Conservation (phyloP, 1,140 invertebrate species). For the Eurosta solidaginis region DNA sequence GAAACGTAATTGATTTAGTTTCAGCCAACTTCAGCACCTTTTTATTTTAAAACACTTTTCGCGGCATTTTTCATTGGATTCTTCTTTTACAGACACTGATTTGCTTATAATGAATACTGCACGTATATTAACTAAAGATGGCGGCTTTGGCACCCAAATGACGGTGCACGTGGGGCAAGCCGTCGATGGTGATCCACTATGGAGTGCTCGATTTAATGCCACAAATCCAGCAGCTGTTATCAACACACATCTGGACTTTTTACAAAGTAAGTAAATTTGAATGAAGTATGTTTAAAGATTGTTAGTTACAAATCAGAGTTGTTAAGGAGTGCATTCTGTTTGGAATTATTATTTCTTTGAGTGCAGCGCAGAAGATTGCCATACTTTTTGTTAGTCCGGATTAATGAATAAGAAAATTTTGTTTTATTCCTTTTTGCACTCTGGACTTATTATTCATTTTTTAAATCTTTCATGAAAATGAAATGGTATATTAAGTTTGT, state of each 20-base stretch:
- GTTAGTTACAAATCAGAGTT: no score
- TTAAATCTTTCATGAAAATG: no score
- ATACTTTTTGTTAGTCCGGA: no score
- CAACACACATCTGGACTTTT: conserved; percentile 77
- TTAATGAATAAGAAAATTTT: no score
- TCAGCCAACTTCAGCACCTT: no score
- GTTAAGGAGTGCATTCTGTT: no score
- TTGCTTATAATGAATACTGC: conserved; percentile 39
- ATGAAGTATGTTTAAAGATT: no score
- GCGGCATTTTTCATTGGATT: background rate
- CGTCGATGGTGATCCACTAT: conserved; percentile 77
- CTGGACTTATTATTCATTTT: no score
- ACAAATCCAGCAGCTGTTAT: conserved; percentile 75
- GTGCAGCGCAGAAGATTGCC: no score
- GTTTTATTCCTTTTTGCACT: no score
- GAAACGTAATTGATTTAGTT: background rate
- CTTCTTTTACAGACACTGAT: background rate
- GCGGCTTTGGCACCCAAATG: conserved; percentile 79
- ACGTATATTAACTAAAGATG: conserved; percentile 66
- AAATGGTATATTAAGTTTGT: no score
- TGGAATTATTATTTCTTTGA: no score
- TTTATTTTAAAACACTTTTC: background rate
- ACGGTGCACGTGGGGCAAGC: conserved; percentile 71
- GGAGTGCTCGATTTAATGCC: conserved; percentile 78
- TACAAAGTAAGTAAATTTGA: conserved; percentile 63